Conservation (phyloP, 1,140 invertebrate species). For the Brachionus angularis region DNA sequence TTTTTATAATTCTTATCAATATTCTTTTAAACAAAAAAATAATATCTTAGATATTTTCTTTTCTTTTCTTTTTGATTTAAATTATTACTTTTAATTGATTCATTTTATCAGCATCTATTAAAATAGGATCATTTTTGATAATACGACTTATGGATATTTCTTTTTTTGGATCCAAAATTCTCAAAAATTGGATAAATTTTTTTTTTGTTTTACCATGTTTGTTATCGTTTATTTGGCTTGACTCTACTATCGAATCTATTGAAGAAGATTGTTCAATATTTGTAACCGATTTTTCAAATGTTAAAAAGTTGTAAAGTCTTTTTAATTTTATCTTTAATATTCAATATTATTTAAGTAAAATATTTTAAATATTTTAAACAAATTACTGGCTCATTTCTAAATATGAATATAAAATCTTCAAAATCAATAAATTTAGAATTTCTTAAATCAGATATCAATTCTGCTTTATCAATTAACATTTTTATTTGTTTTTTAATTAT, state of each 20-base stretch:
- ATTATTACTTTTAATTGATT: slow-evolving; percentile 8
- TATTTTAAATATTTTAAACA: background rate
- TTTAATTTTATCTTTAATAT: slow-evolving; percentile 21
- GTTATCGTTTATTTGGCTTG: background rate
- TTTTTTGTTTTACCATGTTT: background rate
- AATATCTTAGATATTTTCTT: background rate
- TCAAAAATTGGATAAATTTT: background rate
- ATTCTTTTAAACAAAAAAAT: background rate
- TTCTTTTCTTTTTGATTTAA: too few relatives aligned
- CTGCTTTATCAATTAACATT: background rate
- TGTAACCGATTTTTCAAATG: slow-evolving; percentile 22
- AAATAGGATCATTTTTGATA: background rate
- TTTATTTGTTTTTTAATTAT: slow-evolving; percentile 18
- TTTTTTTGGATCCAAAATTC: background rate
- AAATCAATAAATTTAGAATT: slow-evolving; percentile 29
- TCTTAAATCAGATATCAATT: background rate
- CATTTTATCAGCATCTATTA: background rate
- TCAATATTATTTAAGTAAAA: background rate
- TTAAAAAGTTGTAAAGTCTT: slow-evolving; percentile 29
- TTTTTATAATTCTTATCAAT: slow-evolving; percentile 11
- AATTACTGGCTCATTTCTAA: slow-evolving; percentile 18
- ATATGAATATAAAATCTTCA: slow-evolving; percentile 35
- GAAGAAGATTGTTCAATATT: too few relatives aligned
- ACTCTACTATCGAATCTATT: too few relatives aligned
- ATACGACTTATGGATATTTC: background rate